Percentiles rank a stretch among this genome's conserved stretches.
phyloP scores from a whole-genome alignment of 2,888 invertebrate species.

The Sphaerophoria rueppellii region DNA sequence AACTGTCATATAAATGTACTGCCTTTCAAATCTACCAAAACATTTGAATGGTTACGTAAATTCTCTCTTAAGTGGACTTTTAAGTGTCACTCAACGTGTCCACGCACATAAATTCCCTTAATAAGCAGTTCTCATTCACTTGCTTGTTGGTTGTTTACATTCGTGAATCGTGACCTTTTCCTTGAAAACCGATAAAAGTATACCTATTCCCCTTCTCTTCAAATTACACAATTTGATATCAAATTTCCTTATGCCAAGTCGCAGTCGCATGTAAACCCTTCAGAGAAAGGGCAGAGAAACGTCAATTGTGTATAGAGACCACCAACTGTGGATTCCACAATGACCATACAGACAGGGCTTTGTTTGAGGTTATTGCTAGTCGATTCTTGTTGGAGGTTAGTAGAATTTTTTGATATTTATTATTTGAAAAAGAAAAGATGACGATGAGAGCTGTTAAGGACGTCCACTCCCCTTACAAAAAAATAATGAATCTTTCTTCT shows the following conservation, averaged over 20 bases:
- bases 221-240: slow-evolving; percentile 46
- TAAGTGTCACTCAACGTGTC: slow-evolving; percentile 58
- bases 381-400: background rate
- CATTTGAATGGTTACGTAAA: background rate
- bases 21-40: background rate
- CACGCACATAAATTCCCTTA: slow-evolving; percentile 62
- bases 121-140: slow-evolving; percentile 51
- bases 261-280: slow-evolving; percentile 27
- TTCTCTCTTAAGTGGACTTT: slow-evolving; percentile 25
- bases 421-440: slow-evolving; percentile 36
- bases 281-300: slow-evolving; percentile 20
- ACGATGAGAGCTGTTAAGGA: slow-evolving; percentile 22
- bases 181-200: slow-evolving; percentile 40
- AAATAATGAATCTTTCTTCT: slow-evolving; percentile 36
- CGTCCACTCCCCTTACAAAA: slow-evolving; percentile 49
- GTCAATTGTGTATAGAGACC: slow-evolving; percentile 60
- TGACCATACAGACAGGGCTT: slow-evolving; percentile 36
- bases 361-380: slow-evolving; percentile 39
- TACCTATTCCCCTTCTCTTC: slow-evolving; percentile 13
- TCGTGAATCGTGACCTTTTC: slow-evolving; percentile 58
- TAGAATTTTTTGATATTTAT: slow-evolving; percentile 3
- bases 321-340: slow-evolving; percentile 65
- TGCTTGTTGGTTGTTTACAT: slow-evolving; percentile 20
- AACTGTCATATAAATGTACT: no score
- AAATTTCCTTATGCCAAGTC: slow-evolving; percentile 49